Evolutionary conservation across 2,888 invertebrate species (phyloP), one percentile per base, ranked within the genome.

Genomic region (Dioctria linearis): DNA sequence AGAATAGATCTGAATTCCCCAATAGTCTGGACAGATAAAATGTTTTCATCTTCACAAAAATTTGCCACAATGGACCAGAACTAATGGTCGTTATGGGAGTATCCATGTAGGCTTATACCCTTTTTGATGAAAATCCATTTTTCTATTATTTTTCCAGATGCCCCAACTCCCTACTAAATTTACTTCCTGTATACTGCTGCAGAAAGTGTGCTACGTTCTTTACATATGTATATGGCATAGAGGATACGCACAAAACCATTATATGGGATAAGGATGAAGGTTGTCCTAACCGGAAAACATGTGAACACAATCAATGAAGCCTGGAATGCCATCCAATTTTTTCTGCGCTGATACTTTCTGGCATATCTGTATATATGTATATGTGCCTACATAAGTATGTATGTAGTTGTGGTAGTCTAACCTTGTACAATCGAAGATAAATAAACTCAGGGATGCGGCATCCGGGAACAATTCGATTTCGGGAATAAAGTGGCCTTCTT

Each of bases 21-120:
- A 25, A 25, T 11, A 37, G 54, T 39, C 59, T 71, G 71, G 71
- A 54, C 71, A 71, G 54, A 71, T 54, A 71, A 54, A 71, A 71
- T 71, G 71, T 37, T 51, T 71, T 71, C 54, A 71, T 71, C 40
- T 54, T 40, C 51, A 37, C 39, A 71, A 54, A 71, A 71, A 71
- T 54, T 71, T 5, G 13, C 54, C 71, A 71, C 71, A 71, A 71
- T 71, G 40, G 71, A 57, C 11, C 71, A 5, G 57, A 69, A 69
- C 69, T 69, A 69, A 71, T 71, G 71, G 51, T 25, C n/a, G 37
- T 13, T 9, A 51, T 9, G 40, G 40, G 39, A 40, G 39, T 8
- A 40, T 5, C 8, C 65, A 3, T 46, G 11, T 57, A 57, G 25
- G 8, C 57, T 9, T 6, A 49, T 6, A 61, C 11, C 6, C 13